Conservation (phyloP, 2,113 vertebrate species). For the Otis tarda region DNA sequence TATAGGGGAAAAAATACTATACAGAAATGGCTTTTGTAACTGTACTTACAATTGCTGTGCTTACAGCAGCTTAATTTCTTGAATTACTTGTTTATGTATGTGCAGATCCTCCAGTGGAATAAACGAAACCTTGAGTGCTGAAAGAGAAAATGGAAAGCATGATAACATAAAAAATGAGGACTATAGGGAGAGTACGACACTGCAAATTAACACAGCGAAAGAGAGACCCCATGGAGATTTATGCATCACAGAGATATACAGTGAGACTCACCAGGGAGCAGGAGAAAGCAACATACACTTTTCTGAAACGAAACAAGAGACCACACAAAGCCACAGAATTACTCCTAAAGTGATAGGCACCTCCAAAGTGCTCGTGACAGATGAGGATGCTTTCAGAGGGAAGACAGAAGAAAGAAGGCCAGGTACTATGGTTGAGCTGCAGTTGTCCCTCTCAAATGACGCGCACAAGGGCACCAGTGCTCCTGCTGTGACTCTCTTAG, state of each 20-base stretch:
- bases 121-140: conserved; percentile 59
- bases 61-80: conserved; percentile 30
- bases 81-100: conserved; percentile 39
- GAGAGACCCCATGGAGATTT: conserved; percentile 64
- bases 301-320: conserved; percentile 54
- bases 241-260: conserved; percentile 70
- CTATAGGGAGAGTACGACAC: conserved; percentile 77
- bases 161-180: conserved; percentile 59
- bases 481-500: conserved; percentile 73
- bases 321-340: conserved; percentile 55
- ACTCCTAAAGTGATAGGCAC: conserved; percentile 27
- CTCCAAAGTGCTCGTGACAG: conserved; percentile 28
- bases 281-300: conserved; percentile 54
- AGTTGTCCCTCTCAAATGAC: conserved; percentile 83
- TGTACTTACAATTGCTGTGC: neutral
- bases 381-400: conserved; percentile 26
- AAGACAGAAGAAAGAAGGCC: conserved; percentile 52
- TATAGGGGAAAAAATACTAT: neutral
- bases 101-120: conserved; percentile 74
- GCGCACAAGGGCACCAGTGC: conserved; percentile 31
- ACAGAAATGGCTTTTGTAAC: neutral
- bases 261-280: conserved; percentile 64
- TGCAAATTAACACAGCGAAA: conserved; percentile 74
- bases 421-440: conserved; percentile 83
- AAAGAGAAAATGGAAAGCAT: conserved; percentile 65